phyloP scores from a whole-genome alignment of 1,140 invertebrate genomes.

The Drosophila kanapiae region DNA sequence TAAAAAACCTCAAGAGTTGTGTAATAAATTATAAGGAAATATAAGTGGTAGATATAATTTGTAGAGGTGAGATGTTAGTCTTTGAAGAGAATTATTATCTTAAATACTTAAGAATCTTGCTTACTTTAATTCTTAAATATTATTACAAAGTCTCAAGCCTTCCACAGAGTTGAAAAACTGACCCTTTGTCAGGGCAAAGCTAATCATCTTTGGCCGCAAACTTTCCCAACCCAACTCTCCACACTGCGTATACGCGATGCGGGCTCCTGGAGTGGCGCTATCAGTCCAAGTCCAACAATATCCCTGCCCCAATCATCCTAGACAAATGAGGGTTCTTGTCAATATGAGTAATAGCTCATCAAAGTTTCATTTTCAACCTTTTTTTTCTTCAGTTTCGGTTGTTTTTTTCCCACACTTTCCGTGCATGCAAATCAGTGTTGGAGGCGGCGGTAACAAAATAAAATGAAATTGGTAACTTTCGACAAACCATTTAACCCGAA shows the following conservation, averaged over 20 bases:
- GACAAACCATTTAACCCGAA: conserved; percentile 55
- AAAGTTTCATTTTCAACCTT: conserved; percentile 75
- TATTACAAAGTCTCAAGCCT: too few relatives aligned
- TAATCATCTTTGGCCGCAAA: conserved; percentile 23
- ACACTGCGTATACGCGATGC: conserved; percentile 38
- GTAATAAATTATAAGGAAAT: not conserved
- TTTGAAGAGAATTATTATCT: not conserved
- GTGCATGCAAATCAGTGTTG: conserved; percentile 51
- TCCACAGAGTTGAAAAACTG: not conserved
- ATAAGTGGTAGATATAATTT: not conserved
- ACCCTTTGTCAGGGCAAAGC: conserved; percentile 5
- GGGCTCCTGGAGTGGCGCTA: conserved; percentile 10
- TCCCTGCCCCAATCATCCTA: conserved; percentile 47
- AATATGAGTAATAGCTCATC: conserved; percentile 81
- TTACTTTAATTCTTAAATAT: not conserved
- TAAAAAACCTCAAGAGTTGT: not conserved
- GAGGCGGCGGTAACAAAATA: conserved; percentile 31
- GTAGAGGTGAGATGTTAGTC: too few relatives aligned
- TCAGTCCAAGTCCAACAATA: conserved; percentile 19
- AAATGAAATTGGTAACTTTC: conserved; percentile 53
- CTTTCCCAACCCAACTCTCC: conserved; percentile 23
- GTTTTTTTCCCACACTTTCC: conserved; percentile 21
- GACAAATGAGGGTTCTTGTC: conserved; percentile 70
- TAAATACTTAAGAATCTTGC: too few relatives aligned
- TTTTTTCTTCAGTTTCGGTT: conserved; percentile 16